phyloP scores from a whole-genome alignment of 2,888 invertebrate genomes.

The Lepidocyrtoides sp. region DNA sequence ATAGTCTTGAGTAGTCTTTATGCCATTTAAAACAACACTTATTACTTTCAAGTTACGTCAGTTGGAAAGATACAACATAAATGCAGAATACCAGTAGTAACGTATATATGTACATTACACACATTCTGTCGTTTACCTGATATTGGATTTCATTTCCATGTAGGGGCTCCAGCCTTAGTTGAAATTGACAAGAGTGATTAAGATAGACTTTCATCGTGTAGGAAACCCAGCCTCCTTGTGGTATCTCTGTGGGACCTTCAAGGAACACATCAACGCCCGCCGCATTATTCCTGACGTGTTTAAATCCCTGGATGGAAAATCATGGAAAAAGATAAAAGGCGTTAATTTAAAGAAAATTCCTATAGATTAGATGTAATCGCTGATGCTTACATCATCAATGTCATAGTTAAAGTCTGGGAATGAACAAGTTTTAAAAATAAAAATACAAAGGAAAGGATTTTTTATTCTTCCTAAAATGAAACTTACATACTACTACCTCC shows the following conservation, averaged over 20 bases:
- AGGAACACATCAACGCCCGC: constrained; percentile 63
- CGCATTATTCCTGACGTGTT: constrained; percentile 7
- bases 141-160: constrained; percentile 80
- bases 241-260: constrained; percentile 79
- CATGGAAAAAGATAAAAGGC: constrained; percentile 39
- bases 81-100: no score
- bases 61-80: no score
- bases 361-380: neutral
- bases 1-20: no score
- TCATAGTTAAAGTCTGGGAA: neutral
- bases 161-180: constrained; percentile 76
- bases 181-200: constrained; percentile 75
- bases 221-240: constrained; percentile 81
- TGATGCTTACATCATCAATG: constrained; percentile 6
- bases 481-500: neutral
- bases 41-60: no score
- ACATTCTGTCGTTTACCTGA: constrained; percentile 69
- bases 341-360: neutral
- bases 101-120: no score
- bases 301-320: constrained; percentile 44
- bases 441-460: no score
- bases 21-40: no score
- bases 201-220: constrained; percentile 79
- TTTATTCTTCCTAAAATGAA: no score
- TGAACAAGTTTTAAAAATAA: no score